These are phyloP conservation scores for Nemapogon koenigi DNA, from an alignment of 2,888 invertebrate species.

Conservation along the genomic window DNA sequence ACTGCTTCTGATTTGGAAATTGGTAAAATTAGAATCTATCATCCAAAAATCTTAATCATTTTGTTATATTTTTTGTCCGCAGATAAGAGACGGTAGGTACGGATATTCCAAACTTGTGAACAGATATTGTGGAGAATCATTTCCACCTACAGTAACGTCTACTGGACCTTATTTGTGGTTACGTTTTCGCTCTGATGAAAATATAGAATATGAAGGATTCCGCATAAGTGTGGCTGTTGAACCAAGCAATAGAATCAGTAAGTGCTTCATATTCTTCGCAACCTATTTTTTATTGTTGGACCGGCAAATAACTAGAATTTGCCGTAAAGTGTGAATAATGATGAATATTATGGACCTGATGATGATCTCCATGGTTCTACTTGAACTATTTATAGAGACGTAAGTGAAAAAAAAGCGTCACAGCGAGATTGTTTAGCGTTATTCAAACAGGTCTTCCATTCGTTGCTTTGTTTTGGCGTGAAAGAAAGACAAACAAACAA, in stretches of 20 bases:
- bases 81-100: slow-evolving; percentile 45
- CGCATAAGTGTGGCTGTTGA: slow-evolving; percentile 31
- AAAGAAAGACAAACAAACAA: too few relatives aligned
- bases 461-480: too few relatives aligned
- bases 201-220: slow-evolving; percentile 53
- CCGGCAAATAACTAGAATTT: too few relatives aligned
- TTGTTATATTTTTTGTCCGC: not conserved
- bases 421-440: too few relatives aligned
- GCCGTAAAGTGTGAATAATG: too few relatives aligned
- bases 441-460: too few relatives aligned
- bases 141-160: slow-evolving; percentile 37
- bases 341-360: too few relatives aligned
- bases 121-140: slow-evolving; percentile 38
- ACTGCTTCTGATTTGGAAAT: too few relatives aligned
- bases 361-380: too few relatives aligned
- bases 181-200: slow-evolving; percentile 37
- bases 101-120: slow-evolving; percentile 38
- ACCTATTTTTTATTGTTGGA: too few relatives aligned
- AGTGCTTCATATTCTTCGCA: slow-evolving; percentile 17
- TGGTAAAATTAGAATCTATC: not conserved
- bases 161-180: slow-evolving; percentile 45
- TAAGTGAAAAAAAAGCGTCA: too few relatives aligned
- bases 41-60: not conserved
- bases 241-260: slow-evolving; percentile 23
- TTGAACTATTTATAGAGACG: too few relatives aligned